Percentiles rank a stretch among this genome's conserved stretches.
phyloP scores from a whole-genome alignment of 2,797 vertebrate genomes.

The Cyprinodon diabolis region DNA sequence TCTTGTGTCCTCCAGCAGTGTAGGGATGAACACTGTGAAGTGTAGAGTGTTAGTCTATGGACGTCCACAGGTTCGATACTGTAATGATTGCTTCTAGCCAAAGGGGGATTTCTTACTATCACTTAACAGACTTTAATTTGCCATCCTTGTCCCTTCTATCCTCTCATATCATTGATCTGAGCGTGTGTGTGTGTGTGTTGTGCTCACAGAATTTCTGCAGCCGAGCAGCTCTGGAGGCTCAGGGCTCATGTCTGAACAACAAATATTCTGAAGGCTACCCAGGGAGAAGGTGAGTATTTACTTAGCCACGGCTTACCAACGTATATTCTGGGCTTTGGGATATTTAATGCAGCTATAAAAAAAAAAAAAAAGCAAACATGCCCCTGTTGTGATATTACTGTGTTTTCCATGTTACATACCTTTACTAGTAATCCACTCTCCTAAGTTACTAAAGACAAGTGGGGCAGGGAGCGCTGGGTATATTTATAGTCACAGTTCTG shows the following conservation, averaged over 20 bases:
- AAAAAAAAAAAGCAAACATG: neutral
- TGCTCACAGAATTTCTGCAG: slow-evolving; percentile 93
- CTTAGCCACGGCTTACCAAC: slow-evolving; percentile 43
- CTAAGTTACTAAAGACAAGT: slow-evolving; percentile 25
- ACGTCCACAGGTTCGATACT: slow-evolving; percentile 71
- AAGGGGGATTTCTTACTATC: slow-evolving; percentile 66
- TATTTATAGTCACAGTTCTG: slow-evolving; percentile 33
- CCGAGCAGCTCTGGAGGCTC: slow-evolving; percentile 91
- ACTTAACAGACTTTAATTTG: slow-evolving; percentile 77
- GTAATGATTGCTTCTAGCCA: slow-evolving; percentile 71
- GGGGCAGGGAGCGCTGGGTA: slow-evolving; percentile 37
- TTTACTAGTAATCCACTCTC: slow-evolving; percentile 39
- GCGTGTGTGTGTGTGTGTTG: slow-evolving; percentile 44
- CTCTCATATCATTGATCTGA: slow-evolving; percentile 60
- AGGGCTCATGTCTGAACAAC: slow-evolving; percentile 97
- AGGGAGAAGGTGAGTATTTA: slow-evolving; percentile 86
- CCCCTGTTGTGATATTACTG: slow-evolving; percentile 20
- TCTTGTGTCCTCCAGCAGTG: slow-evolving; percentile 50
- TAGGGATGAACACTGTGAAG: slow-evolving; percentile 53
- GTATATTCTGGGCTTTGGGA: slow-evolving; percentile 44
- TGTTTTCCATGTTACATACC: slow-evolving; percentile 27
- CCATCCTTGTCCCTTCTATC: slow-evolving; percentile 61
- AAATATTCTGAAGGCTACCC: slow-evolving; percentile 98
- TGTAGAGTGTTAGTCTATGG: slow-evolving; percentile 66
- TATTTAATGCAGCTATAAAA: slow-evolving; percentile 29